Base-by-base conservation (phyloP, 2,113 vertebrate genomes). In the Telmatochromis sp. region DNA sequence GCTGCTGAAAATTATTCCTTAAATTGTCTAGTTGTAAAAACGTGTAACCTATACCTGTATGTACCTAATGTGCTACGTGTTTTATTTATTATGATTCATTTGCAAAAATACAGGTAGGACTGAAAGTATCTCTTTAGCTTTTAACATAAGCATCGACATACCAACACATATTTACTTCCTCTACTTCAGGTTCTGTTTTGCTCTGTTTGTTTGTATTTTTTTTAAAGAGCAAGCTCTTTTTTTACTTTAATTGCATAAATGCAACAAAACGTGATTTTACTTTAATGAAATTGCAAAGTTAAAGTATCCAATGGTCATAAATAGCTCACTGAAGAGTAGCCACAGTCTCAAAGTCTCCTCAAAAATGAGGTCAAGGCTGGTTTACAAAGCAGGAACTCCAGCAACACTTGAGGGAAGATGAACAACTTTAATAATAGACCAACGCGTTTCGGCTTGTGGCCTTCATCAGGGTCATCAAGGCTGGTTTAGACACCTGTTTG, bases 191-290 rank as follows among this genome's bases (percentile, higher is more conserved):
- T 3, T 26, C 2, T 70, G 1, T 70, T 70, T 70, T 70, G 65
- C 21, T 68, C n/a, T n/a, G n/a, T n/a, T n/a, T n/a, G n/a, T n/a
- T n/a, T 37, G n/a, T 19, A 6, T 37, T 40, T 6, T 68, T 68
- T 63, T 63, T 5, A 63, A 35, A 35, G 6, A 35, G 31, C 31
- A 63, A n/a, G 17, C 2, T 63, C 58, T 63, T 63, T n/a, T 35
- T 45, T 2, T 45, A 10, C 7, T 70, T 26, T 23, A 45, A 42
- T 23, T 15, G 8, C 13, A 70, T 40, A 42, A 42, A 15, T 23
- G 35, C 65, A 42, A 23, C 37, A 73, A 45, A 73, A 6, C 0
- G 0, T 9, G 0, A 14, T 26, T 1, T 42, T 26, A 26, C 37
- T 4, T 73, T 23, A 26, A 73, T 45, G 65, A 73, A 73, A 45